Percentiles rank a stretch among this genome's conserved stretches.
These are phyloP conservation scores for Dynastes maya DNA, from an alignment of 2,888 invertebrate species.

Conservation along the genomic window DNA sequence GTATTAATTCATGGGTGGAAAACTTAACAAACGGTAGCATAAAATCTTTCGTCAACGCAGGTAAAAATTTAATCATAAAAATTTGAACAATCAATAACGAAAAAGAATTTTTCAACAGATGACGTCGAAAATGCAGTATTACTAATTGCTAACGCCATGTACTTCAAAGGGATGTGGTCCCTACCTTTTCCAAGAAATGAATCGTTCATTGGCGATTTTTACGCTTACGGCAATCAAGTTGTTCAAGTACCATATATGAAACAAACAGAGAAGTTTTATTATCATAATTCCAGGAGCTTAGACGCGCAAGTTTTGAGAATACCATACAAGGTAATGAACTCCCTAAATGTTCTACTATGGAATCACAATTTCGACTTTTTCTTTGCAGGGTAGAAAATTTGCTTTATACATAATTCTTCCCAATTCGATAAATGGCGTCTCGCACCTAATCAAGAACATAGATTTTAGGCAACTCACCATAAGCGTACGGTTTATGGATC, in stretches of 20 bases:
- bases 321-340: slow-evolving; percentile 77
- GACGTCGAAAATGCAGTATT: slow-evolving; percentile 77
- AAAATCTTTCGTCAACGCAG: slow-evolving; percentile 76
- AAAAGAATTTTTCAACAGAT: slow-evolving; percentile 67
- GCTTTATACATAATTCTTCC: slow-evolving; percentile 84
- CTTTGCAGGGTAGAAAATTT: slow-evolving; percentile 79
- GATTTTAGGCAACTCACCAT: slow-evolving; percentile 73
- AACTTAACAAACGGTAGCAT: slow-evolving; percentile 84
- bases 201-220: slow-evolving; percentile 77
- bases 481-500: slow-evolving; percentile 76
- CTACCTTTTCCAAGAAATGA: slow-evolving; percentile 78
- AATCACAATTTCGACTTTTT: neutral
- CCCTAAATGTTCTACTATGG: slow-evolving; percentile 27
- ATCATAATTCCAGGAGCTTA: slow-evolving; percentile 75
- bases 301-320: slow-evolving; percentile 82
- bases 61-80: slow-evolving; percentile 66
- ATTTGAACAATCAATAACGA: no score
- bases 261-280: slow-evolving; percentile 78
- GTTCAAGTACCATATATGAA: slow-evolving; percentile 80
- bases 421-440: slow-evolving; percentile 76
- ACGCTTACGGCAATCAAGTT: slow-evolving; percentile 70
- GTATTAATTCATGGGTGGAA: slow-evolving; percentile 87
- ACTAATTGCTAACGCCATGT: slow-evolving; percentile 83
- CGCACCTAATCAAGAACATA: slow-evolving; percentile 74
- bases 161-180: slow-evolving; percentile 87